phyloP scores from a whole-genome alignment of 2,888 invertebrate species.

The Alentia gelatinosa region DNA sequence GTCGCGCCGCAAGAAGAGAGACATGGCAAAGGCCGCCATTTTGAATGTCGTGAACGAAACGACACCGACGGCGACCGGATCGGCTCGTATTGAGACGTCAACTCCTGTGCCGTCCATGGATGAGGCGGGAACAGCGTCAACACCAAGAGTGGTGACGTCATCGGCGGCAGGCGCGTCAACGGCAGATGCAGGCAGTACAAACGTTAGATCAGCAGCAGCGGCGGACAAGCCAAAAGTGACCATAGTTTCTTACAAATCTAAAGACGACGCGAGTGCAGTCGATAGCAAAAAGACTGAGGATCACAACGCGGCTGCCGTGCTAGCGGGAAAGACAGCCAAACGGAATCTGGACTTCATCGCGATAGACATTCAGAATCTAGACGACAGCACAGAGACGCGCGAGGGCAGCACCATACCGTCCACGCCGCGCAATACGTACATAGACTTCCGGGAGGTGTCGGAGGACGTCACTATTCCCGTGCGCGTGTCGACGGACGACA shows the following conservation, averaged over 20 bases:
- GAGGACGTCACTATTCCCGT: conserved; percentile 35
- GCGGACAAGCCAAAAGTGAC: not conserved
- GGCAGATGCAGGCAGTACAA: not conserved
- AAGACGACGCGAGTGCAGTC: not conserved
- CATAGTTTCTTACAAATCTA: not conserved
- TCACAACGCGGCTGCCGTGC: not conserved
- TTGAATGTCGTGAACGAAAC: not conserved
- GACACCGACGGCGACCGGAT: not conserved
- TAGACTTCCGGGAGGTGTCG: conserved; percentile 18
- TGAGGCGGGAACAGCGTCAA: not conserved
- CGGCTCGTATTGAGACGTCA: not conserved
- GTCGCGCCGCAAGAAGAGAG: not conserved
- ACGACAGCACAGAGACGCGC: not conserved
- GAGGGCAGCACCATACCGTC: not conserved
- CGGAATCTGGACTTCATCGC: conserved; percentile 24
- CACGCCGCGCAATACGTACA: not conserved
- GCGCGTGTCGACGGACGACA: not conserved
- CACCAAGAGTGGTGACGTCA: not conserved
- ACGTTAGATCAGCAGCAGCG: not conserved
- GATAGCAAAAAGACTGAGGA: not conserved
- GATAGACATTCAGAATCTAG: conserved; percentile 39
- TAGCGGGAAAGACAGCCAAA: not conserved
- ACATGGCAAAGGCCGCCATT: not conserved
- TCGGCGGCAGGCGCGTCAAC: not conserved
- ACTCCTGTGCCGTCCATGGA: not conserved